Conservation (phyloP, 2,888 invertebrate species). For the Mesopsocus fuscifrons region DNA sequence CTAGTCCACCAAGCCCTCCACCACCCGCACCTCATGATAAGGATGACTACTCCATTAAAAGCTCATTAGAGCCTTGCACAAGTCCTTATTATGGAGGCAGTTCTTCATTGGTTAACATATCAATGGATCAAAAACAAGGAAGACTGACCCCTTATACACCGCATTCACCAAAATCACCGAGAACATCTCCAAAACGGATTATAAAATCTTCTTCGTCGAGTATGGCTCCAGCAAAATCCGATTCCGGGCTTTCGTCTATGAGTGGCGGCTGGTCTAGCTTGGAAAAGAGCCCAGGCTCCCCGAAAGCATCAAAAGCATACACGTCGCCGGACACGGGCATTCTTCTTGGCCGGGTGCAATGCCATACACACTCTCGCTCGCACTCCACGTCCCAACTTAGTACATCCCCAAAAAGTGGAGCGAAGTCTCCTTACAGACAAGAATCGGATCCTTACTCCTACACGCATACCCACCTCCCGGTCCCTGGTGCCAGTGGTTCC, state of each 20-base stretch:
- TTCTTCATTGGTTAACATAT: conserved; percentile 21
- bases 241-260: conserved; percentile 72
- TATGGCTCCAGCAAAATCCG: conserved; percentile 59
- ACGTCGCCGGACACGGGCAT: conserved; percentile 27
- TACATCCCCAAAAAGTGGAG: conserved; percentile 3
- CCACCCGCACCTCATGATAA: conserved; percentile 59
- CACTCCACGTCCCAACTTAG: conserved; percentile 1
- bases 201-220: conserved; percentile 36
- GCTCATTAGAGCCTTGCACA: conserved; percentile 23
- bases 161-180: conserved; percentile 50
- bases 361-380: conserved; percentile 5
- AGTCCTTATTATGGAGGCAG: conserved; percentile 18
- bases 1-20: conserved; percentile 50
- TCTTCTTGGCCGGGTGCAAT: conserved; percentile 17
- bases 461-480: conserved; percentile 4
- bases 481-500: neutral
- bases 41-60: conserved; percentile 17
- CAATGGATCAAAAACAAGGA: conserved; percentile 23
- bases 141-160: conserved; percentile 41
- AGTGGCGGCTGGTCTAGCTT: conserved; percentile 72
- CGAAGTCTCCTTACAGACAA: conserved; percentile 8
- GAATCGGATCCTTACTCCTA: conserved; percentile 15
- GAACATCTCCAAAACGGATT: conserved; percentile 47
- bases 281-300: conserved; percentile 69
- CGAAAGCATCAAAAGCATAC: conserved; percentile 35